Base-by-base conservation (phyloP, 2,888 invertebrate species). In the Dryocosmus kuriphilus region DNA sequence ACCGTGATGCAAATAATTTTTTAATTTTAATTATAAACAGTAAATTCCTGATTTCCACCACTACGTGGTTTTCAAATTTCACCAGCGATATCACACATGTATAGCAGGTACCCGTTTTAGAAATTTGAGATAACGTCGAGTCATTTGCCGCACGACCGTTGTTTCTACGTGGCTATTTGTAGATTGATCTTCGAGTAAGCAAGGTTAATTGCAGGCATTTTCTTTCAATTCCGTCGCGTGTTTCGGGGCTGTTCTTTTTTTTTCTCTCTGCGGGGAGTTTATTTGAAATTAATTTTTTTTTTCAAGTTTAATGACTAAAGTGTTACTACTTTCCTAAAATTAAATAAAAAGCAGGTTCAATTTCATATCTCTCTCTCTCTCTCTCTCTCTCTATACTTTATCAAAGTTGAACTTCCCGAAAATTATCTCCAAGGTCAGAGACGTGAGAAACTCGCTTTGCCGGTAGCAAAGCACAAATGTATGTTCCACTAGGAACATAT, bases 381-480 rank as follows among this genome's bases (percentile, higher is more conserved):
- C n/a, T n/a, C n/a, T n/a, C n/a, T 27, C 4, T 60, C 60, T 60
- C 60, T 60, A 16, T 27, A 27, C 6, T 27, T 60, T 60, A 27
- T 16, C 4, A 55, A 71, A 55, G 51, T n/a, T 55, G 32, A 71
- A 71, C 14, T 71, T 32, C 11, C 0, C 19, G 11, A 32, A 71
- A 71, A 71, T 71, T 71, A 32, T 71, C 51, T 30, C n/a, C 22
- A 51, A 71, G 71, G 71, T 71, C 51, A 71, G 71, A 30, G 55
- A 71, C 71, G 71, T 71, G 71, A 71, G 71, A 6, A 71, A 55
- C 30, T 71, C 5, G 32, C 22, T 55, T n/a, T 71, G n/a, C 51
- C 9, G n/a, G 51, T 71, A 51, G 11, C 30, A 71, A 46, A 30
- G 71, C 71, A 51, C n/a, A 51, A 71, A 71, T 32, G 51, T 51